Percentiles rank a stretch among this genome's conserved stretches.
These are phyloP conservation scores for Calycopis cecrops DNA, from an alignment of 1,140 invertebrate species.

Conservation along the genomic window DNA sequence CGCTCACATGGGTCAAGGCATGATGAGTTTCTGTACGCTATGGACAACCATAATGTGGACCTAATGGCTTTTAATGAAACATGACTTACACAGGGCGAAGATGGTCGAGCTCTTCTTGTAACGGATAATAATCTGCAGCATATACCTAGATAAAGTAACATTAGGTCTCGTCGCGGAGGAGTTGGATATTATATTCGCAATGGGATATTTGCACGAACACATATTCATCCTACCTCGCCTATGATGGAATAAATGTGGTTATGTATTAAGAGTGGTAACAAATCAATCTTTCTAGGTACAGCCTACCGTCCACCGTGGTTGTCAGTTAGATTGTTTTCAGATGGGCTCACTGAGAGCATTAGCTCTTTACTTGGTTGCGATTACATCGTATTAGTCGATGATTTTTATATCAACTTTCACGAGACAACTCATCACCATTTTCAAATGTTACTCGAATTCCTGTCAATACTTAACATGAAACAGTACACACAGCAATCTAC, in stretches of 20 bases:
- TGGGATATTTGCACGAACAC: not conserved
- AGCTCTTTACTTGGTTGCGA: not conserved
- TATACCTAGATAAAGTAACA: too few relatives aligned
- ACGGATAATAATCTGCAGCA: too few relatives aligned
- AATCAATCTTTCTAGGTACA: slow-evolving; percentile 11
- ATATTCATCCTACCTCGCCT: not conserved
- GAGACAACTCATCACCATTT: too few relatives aligned
- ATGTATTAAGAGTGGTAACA: slow-evolving; percentile 1
- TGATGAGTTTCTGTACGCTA: too few relatives aligned
- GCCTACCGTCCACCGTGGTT: slow-evolving; percentile 7
- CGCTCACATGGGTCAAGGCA: too few relatives aligned
- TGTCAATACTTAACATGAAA: too few relatives aligned
- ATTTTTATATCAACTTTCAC: too few relatives aligned
- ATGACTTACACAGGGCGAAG: too few relatives aligned
- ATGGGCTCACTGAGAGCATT: not conserved
- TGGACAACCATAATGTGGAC: too few relatives aligned
- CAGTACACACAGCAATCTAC: not conserved
- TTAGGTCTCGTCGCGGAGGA: slow-evolving; percentile 6
- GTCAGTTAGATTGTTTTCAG: not conserved
- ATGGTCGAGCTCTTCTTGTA: too few relatives aligned
- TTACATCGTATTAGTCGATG: not conserved
- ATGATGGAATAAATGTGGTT: slow-evolving; percentile 15
- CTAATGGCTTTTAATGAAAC: too few relatives aligned
- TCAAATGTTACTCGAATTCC: too few relatives aligned
- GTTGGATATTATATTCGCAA: slow-evolving; percentile 12